Evolutionary conservation across 1,140 invertebrate species (phyloP), one percentile per base, ranked within the genome.

Genomic region (Anthonomus grandis): DNA sequence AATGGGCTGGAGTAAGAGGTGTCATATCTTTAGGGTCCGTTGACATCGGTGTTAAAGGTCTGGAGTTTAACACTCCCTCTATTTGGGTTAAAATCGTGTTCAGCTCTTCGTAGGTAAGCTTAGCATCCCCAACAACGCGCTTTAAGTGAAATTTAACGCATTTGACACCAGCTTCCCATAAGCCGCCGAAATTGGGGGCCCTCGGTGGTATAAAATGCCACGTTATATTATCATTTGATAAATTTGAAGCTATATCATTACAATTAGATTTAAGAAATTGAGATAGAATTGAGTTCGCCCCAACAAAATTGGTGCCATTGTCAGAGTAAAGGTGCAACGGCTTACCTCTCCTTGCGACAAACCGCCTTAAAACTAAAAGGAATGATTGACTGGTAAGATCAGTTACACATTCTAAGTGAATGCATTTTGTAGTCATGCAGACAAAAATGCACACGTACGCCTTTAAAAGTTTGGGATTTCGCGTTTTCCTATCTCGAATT

Each of bases 151-250:
- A 23, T 15, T 44, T 44, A 8, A 18, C 15, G 4, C 17, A 8
- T 22, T 44, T 44, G 5, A 50, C n/a, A 9, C 13, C 23, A 13
- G 56, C 8, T 22, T 55, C 64, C 63, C 60, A 64, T 2, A 66
- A 12, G 6, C 42, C 57, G 10, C 64, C 64, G 25, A 65, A 58
- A 22, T 58, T 36, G 9, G 61, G 59, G 3, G 60, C 21, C 10
- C 15, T 6, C 3, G 60, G 55, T 18, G 63, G 64, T 23, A 58
- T 64, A 25, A 68, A 67, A 34, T 65, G 45, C 64, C 64, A 68
- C 3, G 13, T 25, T 10, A 52, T 65, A 19, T 56, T 48, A 0
- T 51, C 8, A 8, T 19, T 18, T 22, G 38, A 18, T 13, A 52
- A 13, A 21, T 22, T 34, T 2, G 4, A 6, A 27, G 6, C n/a